Evolutionary conservation across 2,797 vertebrate genomes (phyloP).

Genomic region (Acanthopagrus latus): DNA sequence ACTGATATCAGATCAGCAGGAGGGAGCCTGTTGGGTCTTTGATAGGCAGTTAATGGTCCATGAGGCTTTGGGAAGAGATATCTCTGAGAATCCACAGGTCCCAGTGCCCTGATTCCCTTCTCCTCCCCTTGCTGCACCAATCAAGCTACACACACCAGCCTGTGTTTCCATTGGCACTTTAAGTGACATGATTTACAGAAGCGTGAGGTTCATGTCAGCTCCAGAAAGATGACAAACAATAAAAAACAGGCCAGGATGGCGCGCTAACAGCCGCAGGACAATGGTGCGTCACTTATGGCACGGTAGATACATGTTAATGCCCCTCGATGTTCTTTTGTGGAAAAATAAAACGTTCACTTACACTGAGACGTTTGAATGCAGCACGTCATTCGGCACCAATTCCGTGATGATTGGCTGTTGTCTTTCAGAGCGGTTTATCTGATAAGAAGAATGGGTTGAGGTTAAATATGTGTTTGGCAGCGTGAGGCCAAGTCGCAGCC

Average conservation of each 20-base stretch:
- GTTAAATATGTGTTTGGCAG: conserved; percentile 89
- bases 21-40: conserved; percentile 80
- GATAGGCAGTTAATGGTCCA: conserved; percentile 86
- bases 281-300: conserved; percentile 88
- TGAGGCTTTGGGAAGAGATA: conserved; percentile 83
- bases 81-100: conserved; percentile 87
- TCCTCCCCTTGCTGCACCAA: conserved; percentile 71
- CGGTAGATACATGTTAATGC: conserved; percentile 91
- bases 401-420: conserved; percentile 58
- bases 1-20: conserved; percentile 81
- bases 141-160: conserved; percentile 75
- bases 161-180: conserved; percentile 88
- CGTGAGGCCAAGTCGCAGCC: conserved; percentile 79
- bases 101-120: conserved; percentile 62
- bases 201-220: conserved; percentile 84
- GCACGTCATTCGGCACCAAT: conserved; percentile 86
- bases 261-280: conserved; percentile 88
- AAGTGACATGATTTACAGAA: conserved; percentile 91
- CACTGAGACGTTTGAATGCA: conserved; percentile 75
- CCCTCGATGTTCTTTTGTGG: conserved; percentile 82
- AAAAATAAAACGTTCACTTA: conserved; percentile 60
- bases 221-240: conserved; percentile 94
- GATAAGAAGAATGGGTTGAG: conserved; percentile 81
- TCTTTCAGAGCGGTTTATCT: conserved; percentile 82
- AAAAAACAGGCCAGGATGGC: conserved; percentile 85